These are phyloP conservation scores for Erythrocercus mccallii DNA, from an alignment of 2,113 vertebrate species.

Conservation along the genomic window DNA sequence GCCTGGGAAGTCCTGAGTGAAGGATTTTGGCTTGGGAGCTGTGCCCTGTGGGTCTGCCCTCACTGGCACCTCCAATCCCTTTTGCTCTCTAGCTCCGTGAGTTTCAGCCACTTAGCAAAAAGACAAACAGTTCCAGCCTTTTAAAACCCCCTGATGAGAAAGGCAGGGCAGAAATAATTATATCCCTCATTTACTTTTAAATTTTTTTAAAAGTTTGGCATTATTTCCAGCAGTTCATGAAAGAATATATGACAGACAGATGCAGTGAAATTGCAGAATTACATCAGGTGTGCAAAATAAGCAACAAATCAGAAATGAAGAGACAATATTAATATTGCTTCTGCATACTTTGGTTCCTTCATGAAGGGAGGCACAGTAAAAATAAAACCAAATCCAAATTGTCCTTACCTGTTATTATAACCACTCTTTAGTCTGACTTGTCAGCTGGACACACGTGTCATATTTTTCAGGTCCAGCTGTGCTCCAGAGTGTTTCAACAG, in stretches of 20 bases:
- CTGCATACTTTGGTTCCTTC: background rate
- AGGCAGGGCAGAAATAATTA: background rate
- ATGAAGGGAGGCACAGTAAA: background rate
- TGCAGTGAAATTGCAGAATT: background rate
- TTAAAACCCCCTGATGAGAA: background rate
- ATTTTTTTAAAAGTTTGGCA: background rate
- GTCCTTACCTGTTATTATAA: background rate
- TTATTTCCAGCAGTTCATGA: background rate
- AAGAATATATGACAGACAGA: background rate
- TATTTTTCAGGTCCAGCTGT: background rate
- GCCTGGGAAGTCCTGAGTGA: background rate
- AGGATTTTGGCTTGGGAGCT: background rate
- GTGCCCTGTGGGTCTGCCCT: background rate
- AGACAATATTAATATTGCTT: background rate
- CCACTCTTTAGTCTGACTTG: background rate
- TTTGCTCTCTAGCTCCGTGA: background rate
- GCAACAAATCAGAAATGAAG: background rate
- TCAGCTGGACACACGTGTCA: background rate
- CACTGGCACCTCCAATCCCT: fast-evolving
- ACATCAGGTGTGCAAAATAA: background rate
- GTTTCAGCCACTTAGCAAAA: background rate
- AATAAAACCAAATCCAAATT: background rate
- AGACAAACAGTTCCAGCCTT: background rate
- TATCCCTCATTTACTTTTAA: background rate
- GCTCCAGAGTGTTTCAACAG: background rate